phyloP scores from a whole-genome alignment of 1,140 invertebrate species.

The Drosophila ogumai region DNA sequence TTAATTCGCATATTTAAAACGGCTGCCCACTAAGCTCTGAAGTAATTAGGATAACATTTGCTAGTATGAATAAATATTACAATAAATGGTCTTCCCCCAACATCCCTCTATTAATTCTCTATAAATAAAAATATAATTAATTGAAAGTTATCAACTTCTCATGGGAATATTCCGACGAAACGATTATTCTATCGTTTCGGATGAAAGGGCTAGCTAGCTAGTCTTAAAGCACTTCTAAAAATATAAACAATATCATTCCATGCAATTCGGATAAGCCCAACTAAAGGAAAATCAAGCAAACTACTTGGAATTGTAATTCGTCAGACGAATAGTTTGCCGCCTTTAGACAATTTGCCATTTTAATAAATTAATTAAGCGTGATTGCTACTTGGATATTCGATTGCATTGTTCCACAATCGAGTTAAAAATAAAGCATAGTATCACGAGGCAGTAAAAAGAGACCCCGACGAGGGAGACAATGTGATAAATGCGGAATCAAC shows the following conservation, averaged over 20 bases:
- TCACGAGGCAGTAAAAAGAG: slow-evolving; percentile 33
- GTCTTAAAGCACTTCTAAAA: slow-evolving; percentile 17
- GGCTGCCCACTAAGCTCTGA: not conserved
- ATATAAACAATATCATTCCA: slow-evolving; percentile 17
- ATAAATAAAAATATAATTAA: slow-evolving; percentile 13
- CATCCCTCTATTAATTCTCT: not conserved
- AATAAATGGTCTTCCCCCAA: not conserved
- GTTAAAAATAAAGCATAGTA: slow-evolving; percentile 77
- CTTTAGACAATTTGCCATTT: slow-evolving; percentile 24
- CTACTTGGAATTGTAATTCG: slow-evolving; percentile 9
- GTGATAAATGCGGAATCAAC: slow-evolving; percentile 68
- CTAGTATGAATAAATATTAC: not conserved
- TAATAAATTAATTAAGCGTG: slow-evolving; percentile 49
- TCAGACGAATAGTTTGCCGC: slow-evolving; percentile 9
- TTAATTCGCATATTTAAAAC: slow-evolving; percentile 8
- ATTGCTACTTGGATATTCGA: slow-evolving; percentile 25
- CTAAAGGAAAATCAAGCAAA: slow-evolving; percentile 1
- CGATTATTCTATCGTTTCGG: not conserved
- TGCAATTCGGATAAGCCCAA: not conserved
- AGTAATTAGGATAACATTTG: slow-evolving; percentile 13
- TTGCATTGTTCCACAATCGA: slow-evolving; percentile 58
- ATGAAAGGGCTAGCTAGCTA: not conserved
- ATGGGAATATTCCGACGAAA: not conserved
- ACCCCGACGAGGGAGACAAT: slow-evolving; percentile 2
- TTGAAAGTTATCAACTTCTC: not conserved